Evolutionary conservation across 2,113 vertebrate genomes (phyloP).

Genomic region (Nothoprocta perdicaria): DNA sequence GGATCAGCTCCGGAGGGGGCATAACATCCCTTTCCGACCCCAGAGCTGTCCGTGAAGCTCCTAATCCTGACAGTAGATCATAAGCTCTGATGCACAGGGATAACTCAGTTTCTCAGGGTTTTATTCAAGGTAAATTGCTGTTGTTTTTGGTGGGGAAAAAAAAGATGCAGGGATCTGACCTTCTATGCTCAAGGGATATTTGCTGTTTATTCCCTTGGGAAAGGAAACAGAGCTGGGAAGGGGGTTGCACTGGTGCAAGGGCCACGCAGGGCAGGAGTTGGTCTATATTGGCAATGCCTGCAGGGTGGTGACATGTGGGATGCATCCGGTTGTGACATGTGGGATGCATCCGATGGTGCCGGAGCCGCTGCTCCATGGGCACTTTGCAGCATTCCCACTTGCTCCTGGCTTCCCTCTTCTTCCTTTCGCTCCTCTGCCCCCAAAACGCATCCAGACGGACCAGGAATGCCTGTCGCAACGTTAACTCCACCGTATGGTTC

Average conservation of each 20-base stretch:
- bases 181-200: neutral
- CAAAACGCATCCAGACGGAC: neutral
- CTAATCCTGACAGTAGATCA: conserved; percentile 5
- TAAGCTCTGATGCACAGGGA: neutral
- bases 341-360: too few relatives aligned
- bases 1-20: accelerated
- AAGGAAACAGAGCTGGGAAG: accelerated
- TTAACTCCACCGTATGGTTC: neutral
- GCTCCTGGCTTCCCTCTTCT: neutral
- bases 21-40: neutral
- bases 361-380: neutral
- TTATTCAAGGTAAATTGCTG: conserved; percentile 32
- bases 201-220: accelerated
- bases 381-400: neutral
- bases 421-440: neutral
- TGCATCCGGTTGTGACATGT: too few relatives aligned
- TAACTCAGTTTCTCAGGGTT: neutral
- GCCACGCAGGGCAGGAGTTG: neutral
- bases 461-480: accelerated
- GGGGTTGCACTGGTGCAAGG: neutral
- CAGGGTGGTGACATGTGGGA: too few relatives aligned
- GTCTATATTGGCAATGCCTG: accelerated
- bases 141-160: neutral
- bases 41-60: conserved; percentile 14
- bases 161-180: neutral